These are phyloP conservation scores for Python bivittatus DNA, from an alignment of 2,113 vertebrate species.

Conservation along the genomic window DNA sequence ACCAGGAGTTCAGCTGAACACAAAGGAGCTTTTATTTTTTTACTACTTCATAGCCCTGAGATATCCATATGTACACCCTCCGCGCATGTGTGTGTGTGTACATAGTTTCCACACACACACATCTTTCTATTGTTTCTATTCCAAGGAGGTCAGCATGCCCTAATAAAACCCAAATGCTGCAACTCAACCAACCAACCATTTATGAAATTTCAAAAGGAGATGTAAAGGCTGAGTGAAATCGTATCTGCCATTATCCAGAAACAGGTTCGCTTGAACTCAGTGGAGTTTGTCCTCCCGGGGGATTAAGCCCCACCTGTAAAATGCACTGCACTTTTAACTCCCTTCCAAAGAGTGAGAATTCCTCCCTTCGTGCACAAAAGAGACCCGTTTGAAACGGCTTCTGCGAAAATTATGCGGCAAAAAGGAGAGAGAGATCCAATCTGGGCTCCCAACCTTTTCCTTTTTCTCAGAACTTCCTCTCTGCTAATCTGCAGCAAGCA, in stretches of 20 bases:
- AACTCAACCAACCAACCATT: background rate
- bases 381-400: background rate
- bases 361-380: background rate
- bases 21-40: background rate
- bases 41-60: background rate
- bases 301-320: background rate
- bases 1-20: background rate
- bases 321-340: background rate
- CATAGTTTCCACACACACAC: background rate
- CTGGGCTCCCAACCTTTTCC: background rate
- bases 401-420: background rate
- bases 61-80: too few species aligned
- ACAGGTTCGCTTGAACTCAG: background rate
- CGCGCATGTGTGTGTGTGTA: background rate
- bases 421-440: too few species aligned
- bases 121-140: background rate
- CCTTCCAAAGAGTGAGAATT: background rate
- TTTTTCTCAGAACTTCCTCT: background rate
- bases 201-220: background rate
- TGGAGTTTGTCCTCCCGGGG: background rate
- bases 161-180: background rate
- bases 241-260: background rate
- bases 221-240: background rate
- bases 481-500: background rate
- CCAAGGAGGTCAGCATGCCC: background rate